phyloP scores from a whole-genome alignment of 1,140 invertebrate genomes.

The Formica selysi region DNA sequence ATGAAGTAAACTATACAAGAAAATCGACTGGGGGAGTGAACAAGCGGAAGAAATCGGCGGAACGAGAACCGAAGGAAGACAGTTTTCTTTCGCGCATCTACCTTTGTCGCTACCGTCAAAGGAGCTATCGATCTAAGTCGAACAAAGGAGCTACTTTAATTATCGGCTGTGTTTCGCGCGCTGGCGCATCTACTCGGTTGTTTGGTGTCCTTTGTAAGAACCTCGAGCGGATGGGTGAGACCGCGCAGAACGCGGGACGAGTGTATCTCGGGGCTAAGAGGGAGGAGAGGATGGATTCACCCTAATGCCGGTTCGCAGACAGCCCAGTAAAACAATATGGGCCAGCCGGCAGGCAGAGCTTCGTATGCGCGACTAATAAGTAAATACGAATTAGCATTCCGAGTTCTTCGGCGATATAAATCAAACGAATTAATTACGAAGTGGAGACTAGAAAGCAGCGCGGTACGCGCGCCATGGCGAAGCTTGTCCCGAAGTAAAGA shows the following conservation, averaged over 20 bases:
- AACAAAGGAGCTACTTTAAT: slow-evolving; percentile 82
- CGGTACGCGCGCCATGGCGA: slow-evolving; percentile 27
- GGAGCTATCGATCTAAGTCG: slow-evolving; percentile 81
- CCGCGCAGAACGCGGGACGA: slow-evolving; percentile 49
- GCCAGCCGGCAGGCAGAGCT: slow-evolving; percentile 56
- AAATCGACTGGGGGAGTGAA: not conserved
- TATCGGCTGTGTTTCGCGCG: slow-evolving; percentile 77
- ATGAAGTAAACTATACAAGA: not conserved
- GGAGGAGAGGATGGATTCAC: slow-evolving; percentile 25
- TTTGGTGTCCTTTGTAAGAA: slow-evolving; percentile 75
- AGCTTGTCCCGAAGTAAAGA: slow-evolving; percentile 69
- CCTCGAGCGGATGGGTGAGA: slow-evolving; percentile 66
- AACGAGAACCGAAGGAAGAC: slow-evolving; percentile 52
- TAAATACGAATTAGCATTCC: slow-evolving; percentile 83
- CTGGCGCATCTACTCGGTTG: slow-evolving; percentile 71
- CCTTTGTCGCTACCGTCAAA: slow-evolving; percentile 68
- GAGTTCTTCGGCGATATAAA: slow-evolving; percentile 80
- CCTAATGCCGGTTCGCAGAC: slow-evolving; percentile 62
- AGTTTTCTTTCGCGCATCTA: slow-evolving; percentile 70
- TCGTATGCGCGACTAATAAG: slow-evolving; percentile 80
- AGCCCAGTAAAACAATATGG: slow-evolving; percentile 75
- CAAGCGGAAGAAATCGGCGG: slow-evolving; percentile 59
- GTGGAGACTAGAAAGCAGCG: slow-evolving; percentile 15
- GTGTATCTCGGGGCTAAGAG: not conserved
- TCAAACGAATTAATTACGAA: slow-evolving; percentile 82